Evolutionary conservation across 2,888 invertebrate genomes (phyloP).

Genomic region (Lampropteryx suffumata): DNA sequence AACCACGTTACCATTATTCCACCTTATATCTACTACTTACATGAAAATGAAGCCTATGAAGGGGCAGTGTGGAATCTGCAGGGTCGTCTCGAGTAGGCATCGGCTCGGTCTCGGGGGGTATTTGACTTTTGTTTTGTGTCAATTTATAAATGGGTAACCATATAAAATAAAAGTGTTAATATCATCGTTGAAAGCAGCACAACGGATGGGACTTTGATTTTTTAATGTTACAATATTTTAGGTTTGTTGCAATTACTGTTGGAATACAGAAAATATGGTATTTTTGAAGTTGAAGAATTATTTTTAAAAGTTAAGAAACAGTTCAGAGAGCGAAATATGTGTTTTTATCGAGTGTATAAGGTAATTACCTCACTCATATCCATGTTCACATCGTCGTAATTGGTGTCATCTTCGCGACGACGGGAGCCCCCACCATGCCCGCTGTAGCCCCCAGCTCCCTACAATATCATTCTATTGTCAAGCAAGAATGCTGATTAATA

Average conservation of each 20-base stretch:
- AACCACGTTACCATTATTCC: constrained; percentile 27
- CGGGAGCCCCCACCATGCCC: constrained; percentile 44
- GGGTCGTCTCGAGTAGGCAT: constrained; percentile 56
- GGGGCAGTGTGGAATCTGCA: constrained; percentile 44
- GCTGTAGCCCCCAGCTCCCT: constrained; percentile 68
- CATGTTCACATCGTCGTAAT: constrained; percentile 91
- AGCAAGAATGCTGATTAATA: constrained; percentile 83
- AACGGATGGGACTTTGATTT: constrained; percentile 43
- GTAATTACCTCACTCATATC: constrained; percentile 87
- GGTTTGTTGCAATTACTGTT: constrained; percentile 11
- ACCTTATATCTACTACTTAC: constrained; percentile 72
- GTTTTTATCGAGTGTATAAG: constrained; percentile 12
- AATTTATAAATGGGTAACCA: constrained; percentile 83
- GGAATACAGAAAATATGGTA: neutral
- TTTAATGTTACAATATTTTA: constrained; percentile 13
- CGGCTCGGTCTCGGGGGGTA: constrained; percentile 62
- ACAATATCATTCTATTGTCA: constrained; percentile 82
- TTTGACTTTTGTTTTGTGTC: constrained; percentile 83
- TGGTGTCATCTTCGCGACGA: constrained; percentile 83
- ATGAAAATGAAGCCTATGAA: constrained; percentile 48
- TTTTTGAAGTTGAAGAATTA: constrained; percentile 4
- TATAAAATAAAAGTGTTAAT: constrained; percentile 83
- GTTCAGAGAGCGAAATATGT: constrained; percentile 21
- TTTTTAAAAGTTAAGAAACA: constrained; percentile 9
- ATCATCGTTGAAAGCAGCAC: constrained; percentile 77